phyloP scores from a whole-genome alignment of 2,797 vertebrate species.

The Petrocephalus sullivani region DNA sequence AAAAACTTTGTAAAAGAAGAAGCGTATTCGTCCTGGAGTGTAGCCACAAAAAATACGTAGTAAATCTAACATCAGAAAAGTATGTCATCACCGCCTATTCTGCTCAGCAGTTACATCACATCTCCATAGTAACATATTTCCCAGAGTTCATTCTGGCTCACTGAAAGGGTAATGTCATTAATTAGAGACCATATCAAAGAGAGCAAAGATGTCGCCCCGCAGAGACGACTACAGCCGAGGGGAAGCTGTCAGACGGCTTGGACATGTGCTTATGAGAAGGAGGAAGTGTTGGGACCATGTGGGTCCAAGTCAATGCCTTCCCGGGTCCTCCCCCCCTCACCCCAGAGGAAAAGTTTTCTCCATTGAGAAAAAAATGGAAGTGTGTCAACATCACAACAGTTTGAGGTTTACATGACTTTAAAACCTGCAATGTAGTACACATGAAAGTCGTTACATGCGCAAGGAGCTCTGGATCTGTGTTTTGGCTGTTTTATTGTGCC shows the following conservation, averaged over 20 bases:
- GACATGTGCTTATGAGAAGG: background rate
- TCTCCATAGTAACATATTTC: constrained; percentile 44
- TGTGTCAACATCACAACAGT: constrained; percentile 14
- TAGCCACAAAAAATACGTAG: background rate
- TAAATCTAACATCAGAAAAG: background rate
- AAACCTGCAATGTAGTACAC: background rate
- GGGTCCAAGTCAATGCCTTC: background rate
- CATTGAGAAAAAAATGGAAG: background rate
- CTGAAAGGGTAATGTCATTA: constrained; percentile 37
- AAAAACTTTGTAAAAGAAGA: background rate
- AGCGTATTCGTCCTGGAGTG: background rate
- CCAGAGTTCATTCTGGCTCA: constrained; percentile 37
- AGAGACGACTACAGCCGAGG: constrained; percentile 7
- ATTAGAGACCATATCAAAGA: constrained; percentile 28
- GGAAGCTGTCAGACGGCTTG: constrained; percentile 16
- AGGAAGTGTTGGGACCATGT: background rate
- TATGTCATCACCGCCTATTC: background rate
- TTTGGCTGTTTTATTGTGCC: background rate
- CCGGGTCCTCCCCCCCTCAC: background rate
- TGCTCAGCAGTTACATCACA: constrained; percentile 33
- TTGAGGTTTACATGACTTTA: constrained; percentile 19
- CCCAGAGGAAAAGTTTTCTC: background rate
- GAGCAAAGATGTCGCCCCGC: constrained; percentile 24
- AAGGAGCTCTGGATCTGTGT: background rate
- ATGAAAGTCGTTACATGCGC: background rate